These are phyloP conservation scores for Zelostemma sp. DNA, from an alignment of 1,140 invertebrate species.

Conservation along the genomic window DNA sequence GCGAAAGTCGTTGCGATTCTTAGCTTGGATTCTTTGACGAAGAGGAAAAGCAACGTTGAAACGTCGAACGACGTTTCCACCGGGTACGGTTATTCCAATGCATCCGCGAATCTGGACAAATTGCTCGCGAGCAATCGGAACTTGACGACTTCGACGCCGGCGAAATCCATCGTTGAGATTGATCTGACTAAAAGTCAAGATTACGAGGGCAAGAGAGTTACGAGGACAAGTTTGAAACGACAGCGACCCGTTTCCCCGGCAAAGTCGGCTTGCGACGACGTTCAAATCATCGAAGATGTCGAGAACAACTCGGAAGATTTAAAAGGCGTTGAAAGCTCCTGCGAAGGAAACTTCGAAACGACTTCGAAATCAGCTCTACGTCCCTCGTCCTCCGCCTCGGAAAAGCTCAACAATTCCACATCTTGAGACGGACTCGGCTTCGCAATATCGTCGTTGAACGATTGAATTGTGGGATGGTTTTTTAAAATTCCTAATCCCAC, in stretches of 20 bases:
- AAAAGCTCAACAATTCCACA: conserved; percentile 29
- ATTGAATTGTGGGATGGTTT: conserved; percentile 14
- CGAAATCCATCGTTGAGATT: conserved; percentile 19
- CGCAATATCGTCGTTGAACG: conserved; percentile 6
- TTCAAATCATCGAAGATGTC: conserved; percentile 47
- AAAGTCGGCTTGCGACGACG: conserved; percentile 15
- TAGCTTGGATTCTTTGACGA: conserved; percentile 54
- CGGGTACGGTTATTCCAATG: conserved; percentile 1
- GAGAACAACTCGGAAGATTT: too few species aligned
- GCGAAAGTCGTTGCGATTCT: conserved; percentile 66
- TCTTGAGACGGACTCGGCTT: conserved; percentile 30
- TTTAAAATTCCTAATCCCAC: background rate
- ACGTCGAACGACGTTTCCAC: background rate
- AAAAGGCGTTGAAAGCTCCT: too few species aligned
- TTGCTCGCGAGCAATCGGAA: background rate
- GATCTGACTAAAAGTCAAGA: conserved; percentile 49
- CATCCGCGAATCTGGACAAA: background rate
- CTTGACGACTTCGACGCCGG: conserved; percentile 8
- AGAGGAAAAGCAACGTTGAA: conserved; percentile 14
- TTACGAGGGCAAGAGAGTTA: conserved; percentile 13
- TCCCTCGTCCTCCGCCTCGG: conserved; percentile 26
- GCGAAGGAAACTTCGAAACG: conserved; percentile 49
- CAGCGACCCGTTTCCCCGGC: conserved; percentile 1
- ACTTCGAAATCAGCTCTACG: conserved; percentile 26
- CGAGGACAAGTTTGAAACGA: conserved; percentile 44